These are phyloP conservation scores for crab-eating macaque (Macaca fascicularis) DNA, from an alignment of 2,113 vertebrate genomes.

Conservation along the genomic window DNA sequence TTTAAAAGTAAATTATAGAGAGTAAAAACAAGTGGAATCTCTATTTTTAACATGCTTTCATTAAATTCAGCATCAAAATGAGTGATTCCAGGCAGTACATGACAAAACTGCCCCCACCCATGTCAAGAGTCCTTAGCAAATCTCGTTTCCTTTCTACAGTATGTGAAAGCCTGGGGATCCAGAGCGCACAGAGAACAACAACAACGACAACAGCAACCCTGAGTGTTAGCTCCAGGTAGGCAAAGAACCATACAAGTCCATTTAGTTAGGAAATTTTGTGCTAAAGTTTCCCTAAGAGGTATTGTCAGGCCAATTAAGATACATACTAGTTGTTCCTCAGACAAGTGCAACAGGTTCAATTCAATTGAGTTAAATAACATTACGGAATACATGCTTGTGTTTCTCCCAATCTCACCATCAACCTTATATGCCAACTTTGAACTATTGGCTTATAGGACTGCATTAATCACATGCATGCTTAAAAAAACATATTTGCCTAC, in stretches of 20 bases:
- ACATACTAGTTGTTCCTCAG: neutral
- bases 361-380: neutral
- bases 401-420: neutral
- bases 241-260: neutral
- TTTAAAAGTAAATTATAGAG: constrained; percentile 27
- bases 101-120: neutral
- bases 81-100: neutral
- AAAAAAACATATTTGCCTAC: neutral
- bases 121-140: neutral
- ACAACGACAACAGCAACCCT: too few relatives aligned
- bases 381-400: neutral
- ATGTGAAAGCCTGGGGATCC: neutral
- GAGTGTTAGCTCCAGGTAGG: neutral
- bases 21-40: neutral
- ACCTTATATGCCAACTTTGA: neutral
- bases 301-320: neutral
- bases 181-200: neutral
- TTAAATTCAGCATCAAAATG: neutral
- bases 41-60: neutral
- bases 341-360: neutral
- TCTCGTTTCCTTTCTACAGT: neutral
- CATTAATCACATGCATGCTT: neutral
- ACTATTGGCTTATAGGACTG: neutral
- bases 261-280: neutral
- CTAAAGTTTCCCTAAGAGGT: neutral